Evolutionary conservation across 1,140 invertebrate genomes (phyloP).

Genomic region (Drosophila bifasciata): DNA sequence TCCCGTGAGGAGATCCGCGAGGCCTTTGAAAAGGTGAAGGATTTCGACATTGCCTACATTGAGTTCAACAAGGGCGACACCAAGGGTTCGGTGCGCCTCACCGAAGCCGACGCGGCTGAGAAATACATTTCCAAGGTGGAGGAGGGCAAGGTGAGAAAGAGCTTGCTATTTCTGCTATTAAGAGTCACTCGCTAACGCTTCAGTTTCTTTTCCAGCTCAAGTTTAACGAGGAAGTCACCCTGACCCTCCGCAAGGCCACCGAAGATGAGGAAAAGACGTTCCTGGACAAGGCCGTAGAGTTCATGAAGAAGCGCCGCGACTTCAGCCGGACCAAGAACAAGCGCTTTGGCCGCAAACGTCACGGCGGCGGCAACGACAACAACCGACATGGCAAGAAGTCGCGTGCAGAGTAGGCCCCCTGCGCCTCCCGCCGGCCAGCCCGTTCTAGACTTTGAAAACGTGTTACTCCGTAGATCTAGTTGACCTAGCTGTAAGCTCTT

Average conservation of each 20-base stretch:
- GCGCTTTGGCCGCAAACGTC: conserved; percentile 82
- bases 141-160: conserved; percentile 85
- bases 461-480: conserved; percentile 52
- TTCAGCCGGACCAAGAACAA: conserved; percentile 83
- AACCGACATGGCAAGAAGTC: conserved; percentile 65
- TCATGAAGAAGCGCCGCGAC: conserved; percentile 86
- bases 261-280: conserved; percentile 89
- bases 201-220: conserved; percentile 52
- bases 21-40: conserved; percentile 86
- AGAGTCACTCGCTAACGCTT: background rate
- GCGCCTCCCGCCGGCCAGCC: conserved; percentile 16
- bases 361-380: conserved; percentile 68
- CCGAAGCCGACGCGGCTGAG: conserved; percentile 89
- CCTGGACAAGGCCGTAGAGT: conserved; percentile 87
- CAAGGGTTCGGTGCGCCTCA: conserved; percentile 89
- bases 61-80: conserved; percentile 90
- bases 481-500: conserved; percentile 41
- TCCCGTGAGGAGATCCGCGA: conserved; percentile 89
- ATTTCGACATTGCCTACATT: conserved; percentile 88
- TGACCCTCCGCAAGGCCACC: conserved; percentile 87
- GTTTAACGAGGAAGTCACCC: conserved; percentile 85
- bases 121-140: conserved; percentile 87
- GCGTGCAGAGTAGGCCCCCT: conserved; percentile 47
- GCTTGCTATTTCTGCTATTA: background rate
- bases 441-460: conserved; percentile 11